phyloP scores from a whole-genome alignment of 2,888 invertebrate genomes.

The Diplazon laetatorius region DNA sequence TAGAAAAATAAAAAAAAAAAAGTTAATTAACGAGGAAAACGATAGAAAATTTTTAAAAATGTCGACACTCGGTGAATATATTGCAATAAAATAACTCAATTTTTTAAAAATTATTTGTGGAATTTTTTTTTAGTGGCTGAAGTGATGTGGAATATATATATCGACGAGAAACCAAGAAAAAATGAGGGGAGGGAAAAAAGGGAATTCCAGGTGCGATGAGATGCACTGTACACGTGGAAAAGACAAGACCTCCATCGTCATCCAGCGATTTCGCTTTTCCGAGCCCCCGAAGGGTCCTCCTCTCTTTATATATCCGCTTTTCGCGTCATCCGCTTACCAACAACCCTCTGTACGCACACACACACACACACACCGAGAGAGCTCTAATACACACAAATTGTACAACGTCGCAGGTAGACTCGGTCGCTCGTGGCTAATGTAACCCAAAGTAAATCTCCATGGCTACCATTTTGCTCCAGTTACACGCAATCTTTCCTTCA shows the following conservation, averaged over 20 bases:
- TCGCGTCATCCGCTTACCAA: conserved; percentile 59
- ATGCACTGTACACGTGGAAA: conserved; percentile 24
- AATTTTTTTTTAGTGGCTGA: no score
- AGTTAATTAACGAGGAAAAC: no score
- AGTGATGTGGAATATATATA: no score
- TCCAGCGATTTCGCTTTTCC: conserved; percentile 25
- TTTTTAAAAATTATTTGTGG: no score
- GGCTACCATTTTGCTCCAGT: conserved; percentile 44
- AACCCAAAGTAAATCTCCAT: not conserved
- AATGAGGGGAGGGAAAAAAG: conserved; percentile 23
- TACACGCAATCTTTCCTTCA: conserved; percentile 44
- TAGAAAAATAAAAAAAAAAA: no score
- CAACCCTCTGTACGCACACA: not conserved
- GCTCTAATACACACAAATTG: not conserved
- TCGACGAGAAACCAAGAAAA: no score
- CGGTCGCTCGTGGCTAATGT: conserved; percentile 2
- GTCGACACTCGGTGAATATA: no score
- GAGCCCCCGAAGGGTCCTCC: conserved; percentile 42
- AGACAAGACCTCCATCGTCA: conserved; percentile 38
- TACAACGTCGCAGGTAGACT: conserved; percentile 12
- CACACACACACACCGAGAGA: not conserved
- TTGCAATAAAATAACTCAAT: no score
- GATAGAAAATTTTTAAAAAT: no score
- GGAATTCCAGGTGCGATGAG: conserved; percentile 55
- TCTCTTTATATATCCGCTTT: conserved; percentile 26